Base-by-base conservation (phyloP, 1,140 invertebrate genomes). In the Samia ricini region DNA sequence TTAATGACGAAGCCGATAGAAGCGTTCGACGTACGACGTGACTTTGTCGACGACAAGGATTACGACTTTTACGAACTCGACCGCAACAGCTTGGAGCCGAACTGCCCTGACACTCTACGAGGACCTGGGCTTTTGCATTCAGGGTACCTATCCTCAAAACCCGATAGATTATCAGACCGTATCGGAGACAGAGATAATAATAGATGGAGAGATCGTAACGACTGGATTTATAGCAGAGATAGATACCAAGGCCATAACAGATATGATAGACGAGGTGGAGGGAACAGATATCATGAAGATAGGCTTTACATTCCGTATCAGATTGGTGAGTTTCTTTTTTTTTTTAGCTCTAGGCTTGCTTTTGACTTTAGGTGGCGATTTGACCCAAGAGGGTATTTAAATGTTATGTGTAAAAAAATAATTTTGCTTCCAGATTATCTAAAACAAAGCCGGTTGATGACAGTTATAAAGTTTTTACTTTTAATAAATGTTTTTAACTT, bases 41-140 rank as follows among this genome's bases (percentile, higher is more conserved):
- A 95, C 76, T 93, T 95, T 48, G 86, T 92, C 8, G 86, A 92
- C 15, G 95, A 96, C 81, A 91, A 93, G 15, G 93, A 94, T 33
- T 96, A 94, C 67, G 95, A 96, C 79, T 96, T 95, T 72, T 96
- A 95, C 73, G 94, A 95, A 67, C 87, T 93, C 19, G 94, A 96
- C 79, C 83, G 93, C 54, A 94, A 94, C 60, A 91, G 89, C 67
- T 69, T 91, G 48, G 89, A 90, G 71, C 88, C 90, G 4, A 74
- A 89, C 63, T 90, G 89, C 55, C 80, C 80, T 8, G 81, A 85
- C 29, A 78, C 85, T 0, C 52, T 88, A 12, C 62, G 81, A 60
- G 86, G 83, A 5, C 83, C 83, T 6, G 82, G 85, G 10, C 57
- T 85, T 1, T 67, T 89, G 7, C 85, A 89, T 73, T 89, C 85